Conservation (phyloP, 2,888 invertebrate genomes). For the Cynaeus angustus region DNA sequence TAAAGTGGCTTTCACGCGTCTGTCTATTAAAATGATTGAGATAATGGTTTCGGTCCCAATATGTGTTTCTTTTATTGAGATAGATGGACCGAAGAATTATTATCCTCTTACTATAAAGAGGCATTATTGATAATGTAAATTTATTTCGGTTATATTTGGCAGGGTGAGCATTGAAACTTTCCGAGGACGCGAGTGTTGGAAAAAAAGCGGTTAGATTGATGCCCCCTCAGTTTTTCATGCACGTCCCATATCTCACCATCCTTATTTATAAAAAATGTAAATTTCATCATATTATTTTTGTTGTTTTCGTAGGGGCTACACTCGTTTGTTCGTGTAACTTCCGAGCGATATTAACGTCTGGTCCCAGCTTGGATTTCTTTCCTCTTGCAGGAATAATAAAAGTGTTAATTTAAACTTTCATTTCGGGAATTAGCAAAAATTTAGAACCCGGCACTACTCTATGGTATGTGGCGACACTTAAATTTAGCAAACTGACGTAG, state of each 20-base stretch:
- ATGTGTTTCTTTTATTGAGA: constrained; percentile 42
- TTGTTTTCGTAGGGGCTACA: constrained; percentile 10
- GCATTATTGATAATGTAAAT: constrained; percentile 44
- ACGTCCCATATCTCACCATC: constrained; percentile 26
- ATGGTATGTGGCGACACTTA: not conserved
- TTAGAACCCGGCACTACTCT: constrained; percentile 45
- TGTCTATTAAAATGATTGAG: constrained; percentile 37
- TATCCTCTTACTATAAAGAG: constrained; percentile 34
- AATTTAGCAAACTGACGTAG: too few species aligned
- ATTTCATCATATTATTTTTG: constrained; percentile 36
- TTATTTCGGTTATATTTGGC: constrained; percentile 39
- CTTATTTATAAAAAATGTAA: constrained; percentile 42
- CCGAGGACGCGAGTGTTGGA: constrained; percentile 7
- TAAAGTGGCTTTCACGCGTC: constrained; percentile 23
- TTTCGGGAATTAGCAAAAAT: constrained; percentile 39
- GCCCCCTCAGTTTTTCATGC: constrained; percentile 15
- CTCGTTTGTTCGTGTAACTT: constrained; percentile 5
- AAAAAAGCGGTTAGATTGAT: constrained; percentile 29
- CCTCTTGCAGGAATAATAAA: constrained; percentile 41
- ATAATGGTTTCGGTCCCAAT: constrained; percentile 25
- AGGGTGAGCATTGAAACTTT: constrained; percentile 22
- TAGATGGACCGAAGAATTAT: constrained; percentile 29
- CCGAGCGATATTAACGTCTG: constrained; percentile 10
- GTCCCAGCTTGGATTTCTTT: constrained; percentile 26
- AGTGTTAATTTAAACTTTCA: constrained; percentile 45